Base-by-base conservation (phyloP, 2,797 vertebrate species). In the Ctenosaura bakeri region DNA sequence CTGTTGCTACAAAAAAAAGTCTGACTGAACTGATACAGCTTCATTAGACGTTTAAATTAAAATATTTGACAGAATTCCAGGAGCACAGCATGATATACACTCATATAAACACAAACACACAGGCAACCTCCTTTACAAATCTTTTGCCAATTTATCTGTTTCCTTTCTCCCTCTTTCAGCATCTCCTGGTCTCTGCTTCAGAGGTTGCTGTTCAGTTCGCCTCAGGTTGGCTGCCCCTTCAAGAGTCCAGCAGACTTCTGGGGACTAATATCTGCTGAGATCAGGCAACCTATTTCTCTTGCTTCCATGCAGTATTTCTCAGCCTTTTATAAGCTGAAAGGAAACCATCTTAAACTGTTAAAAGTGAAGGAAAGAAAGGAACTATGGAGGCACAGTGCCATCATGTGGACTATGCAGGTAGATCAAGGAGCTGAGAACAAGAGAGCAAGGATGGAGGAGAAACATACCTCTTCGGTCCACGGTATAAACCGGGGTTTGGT, bases 351-450 rank as follows among this genome's bases (percentile, higher is more conserved):
- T 8, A 35, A 82, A 7, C 29, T 74, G 66, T 38, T 81, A 24
- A 18, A 50, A 74, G 5, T 1, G 14, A n/a, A 85, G 4, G 12
- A n/a, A 62, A 42, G 35, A 56, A 84, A 14, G 6, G 9, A 86
- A 83, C 2, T 16, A 16, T 91, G 62, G 84, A 87, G 20, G 38
- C 32, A 79, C 46, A 91, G 71, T 4, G 35, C 90, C 90, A 87
- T 71, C 79, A 0, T 62, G 88, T 89, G 90, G 88, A 4, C 12
- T 6, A 0, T 14, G 35, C 1, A 12, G 35, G 3, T 8, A 59
- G 20, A 9, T 3, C 8, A 46, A 42, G 52, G 59, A 52, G 1
- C 22, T 18, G 56, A 66, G n/a, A 38, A 38, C 20, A 12, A 24
- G 22, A 77, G 74, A 78, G 42, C 46, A 24, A 8, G 8, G 24